Evolutionary conservation across 2,888 invertebrate species (phyloP), one percentile per base, ranked within the genome.

Genomic region (Arge pagana): DNA sequence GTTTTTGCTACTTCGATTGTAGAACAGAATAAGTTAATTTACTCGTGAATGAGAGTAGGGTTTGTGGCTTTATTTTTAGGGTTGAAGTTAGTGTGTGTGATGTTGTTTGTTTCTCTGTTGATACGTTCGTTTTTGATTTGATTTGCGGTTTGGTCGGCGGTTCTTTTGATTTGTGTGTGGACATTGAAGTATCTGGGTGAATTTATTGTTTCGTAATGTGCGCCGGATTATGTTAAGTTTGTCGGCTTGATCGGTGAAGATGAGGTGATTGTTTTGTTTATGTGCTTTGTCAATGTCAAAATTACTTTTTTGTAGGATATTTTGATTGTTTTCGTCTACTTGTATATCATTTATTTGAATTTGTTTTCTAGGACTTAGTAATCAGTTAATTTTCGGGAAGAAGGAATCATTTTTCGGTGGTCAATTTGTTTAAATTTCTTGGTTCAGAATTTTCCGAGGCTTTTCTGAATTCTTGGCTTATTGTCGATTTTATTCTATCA

Each of bases 351-450:
- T 23, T 19, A 36, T 53, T 48, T 6, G 49, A n/a, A n/a, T n/a
- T n/a, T n/a, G n/a, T n/a, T n/a, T n/a, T n/a, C n/a, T n/a, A n/a
- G n/a, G n/a, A n/a, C 40, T 5, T 33, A 31, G 13, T 35, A 49
- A 49, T 30, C 24, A 39, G 19, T 53, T 53, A 3, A 53, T 41
- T 16, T 39, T 41, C 6, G 42, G 50, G 5, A 48, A 49, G 36
- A 50, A 40, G 7, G 33, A 24, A 11, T 50, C 31, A 4, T 33
- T 19, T 50, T 10, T 21, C 7, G 18, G 30, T 28, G 19, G 10
- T 50, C 49, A 2, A 53, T 53, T 4, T 19, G 48, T 7, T 41
- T 26, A n/a, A 45, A 31, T 21, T 48, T 23, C 5, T 40, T 13
- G n/a, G 23, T 11, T 18, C 23, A 3, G 28, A 8, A 52, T 3